Conservation (phyloP, 1,140 invertebrate species). For the Lordiphosa clarofinis region DNA sequence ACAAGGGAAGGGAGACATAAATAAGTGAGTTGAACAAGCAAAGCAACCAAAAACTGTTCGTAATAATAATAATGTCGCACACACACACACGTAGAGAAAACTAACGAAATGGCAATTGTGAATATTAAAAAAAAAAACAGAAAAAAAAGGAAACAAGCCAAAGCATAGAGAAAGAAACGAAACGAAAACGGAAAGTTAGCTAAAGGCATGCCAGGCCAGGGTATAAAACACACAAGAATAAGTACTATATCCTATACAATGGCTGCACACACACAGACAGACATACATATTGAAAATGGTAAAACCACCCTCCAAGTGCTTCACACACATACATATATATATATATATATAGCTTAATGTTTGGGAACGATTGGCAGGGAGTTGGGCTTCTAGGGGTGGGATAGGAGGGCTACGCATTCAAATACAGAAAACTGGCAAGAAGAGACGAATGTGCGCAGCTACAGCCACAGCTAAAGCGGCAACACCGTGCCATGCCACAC, state of each 20-base stretch:
- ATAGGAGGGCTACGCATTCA: conserved; percentile 58
- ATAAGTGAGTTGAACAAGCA: conserved; percentile 75
- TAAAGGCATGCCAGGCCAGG: conserved; percentile 53
- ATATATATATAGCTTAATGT: conserved; percentile 44
- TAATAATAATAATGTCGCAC: conserved; percentile 74
- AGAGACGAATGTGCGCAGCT: conserved; percentile 67
- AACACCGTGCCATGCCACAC: conserved; percentile 25
- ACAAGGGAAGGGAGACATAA: conserved; percentile 10
- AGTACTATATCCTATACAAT: conserved; percentile 60
- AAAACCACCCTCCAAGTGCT: conserved; percentile 62
- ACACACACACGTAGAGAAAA: conserved; percentile 51
- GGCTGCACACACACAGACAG: conserved; percentile 29
- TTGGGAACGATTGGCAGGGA: conserved; percentile 52
- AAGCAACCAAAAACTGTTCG: conserved; percentile 70
- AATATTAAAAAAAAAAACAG: conserved; percentile 68
- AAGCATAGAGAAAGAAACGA: conserved; percentile 65
- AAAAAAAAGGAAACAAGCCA: conserved; percentile 19
- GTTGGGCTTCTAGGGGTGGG: conserved; percentile 8
- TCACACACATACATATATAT: conserved; percentile 14
- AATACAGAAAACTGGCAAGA: conserved; percentile 67
- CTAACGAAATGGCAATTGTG: conserved; percentile 77
- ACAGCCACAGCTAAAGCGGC: conserved; percentile 26
- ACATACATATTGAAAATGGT: conserved; percentile 66
- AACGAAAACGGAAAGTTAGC: conserved; percentile 59
- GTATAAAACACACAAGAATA: conserved; percentile 30